These are phyloP conservation scores for Drosophila multiciliata DNA, from an alignment of 2,888 invertebrate species.

Conservation along the genomic window DNA sequence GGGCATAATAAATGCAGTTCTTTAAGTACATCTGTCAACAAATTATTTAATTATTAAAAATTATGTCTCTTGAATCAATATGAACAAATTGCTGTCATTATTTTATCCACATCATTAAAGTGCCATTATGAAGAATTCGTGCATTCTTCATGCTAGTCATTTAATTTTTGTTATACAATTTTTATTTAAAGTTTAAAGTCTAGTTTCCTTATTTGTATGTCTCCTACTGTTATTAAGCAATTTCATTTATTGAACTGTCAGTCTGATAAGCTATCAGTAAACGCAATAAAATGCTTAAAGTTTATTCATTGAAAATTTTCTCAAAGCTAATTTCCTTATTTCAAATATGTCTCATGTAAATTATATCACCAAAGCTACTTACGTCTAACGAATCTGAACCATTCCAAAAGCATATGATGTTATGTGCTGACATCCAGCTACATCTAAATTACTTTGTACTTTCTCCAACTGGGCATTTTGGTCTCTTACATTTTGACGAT, in stretches of 20 bases:
- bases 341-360: conserved; percentile 21
- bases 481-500: conserved; percentile 21
- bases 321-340: neutral
- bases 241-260: conserved; percentile 6
- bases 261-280: conserved; percentile 23
- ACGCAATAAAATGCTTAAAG: conserved; percentile 2
- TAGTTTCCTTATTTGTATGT: neutral
- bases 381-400: conserved; percentile 48
- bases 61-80: neutral
- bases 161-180: neutral
- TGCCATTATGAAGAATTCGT: neutral
- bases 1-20: neutral
- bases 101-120: neutral
- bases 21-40: neutral
- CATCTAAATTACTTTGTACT: neutral
- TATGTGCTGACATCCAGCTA: conserved; percentile 33
- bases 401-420: neutral
- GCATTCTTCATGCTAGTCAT: neutral
- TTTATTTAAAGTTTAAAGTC: neutral
- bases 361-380: conserved; percentile 59
- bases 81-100: neutral
- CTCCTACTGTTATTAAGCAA: conserved; percentile 11
- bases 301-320: conserved; percentile 11
- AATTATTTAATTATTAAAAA: neutral
- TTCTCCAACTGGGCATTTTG: conserved; percentile 24